These are phyloP conservation scores for Crambe crambe DNA, from an alignment of 37 sponge, comb jelly and placozoan species.

Conservation along the genomic window DNA sequence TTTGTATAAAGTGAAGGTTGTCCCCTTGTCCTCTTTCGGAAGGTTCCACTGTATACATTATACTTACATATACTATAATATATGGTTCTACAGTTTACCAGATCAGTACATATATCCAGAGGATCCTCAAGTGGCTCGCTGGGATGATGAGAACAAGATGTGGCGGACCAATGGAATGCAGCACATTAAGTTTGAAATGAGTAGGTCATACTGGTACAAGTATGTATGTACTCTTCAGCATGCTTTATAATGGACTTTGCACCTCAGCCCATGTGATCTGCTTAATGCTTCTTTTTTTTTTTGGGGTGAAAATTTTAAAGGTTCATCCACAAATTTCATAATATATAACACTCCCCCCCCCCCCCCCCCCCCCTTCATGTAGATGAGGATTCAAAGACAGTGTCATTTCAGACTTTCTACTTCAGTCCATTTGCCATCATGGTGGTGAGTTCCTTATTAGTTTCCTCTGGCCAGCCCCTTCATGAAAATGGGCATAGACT, in stretches of 20 bases:
- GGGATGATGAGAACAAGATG: conserved; percentile 65
- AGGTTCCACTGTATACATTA: not conserved
- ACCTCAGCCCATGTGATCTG: too few relatives aligned
- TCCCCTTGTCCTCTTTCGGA: too few relatives aligned
- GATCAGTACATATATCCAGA: conserved; percentile 49
- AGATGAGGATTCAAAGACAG: conserved; percentile 35
- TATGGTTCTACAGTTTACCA: conserved; percentile 39
- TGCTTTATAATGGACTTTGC: too few relatives aligned
- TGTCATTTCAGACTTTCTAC: conserved; percentile 41
- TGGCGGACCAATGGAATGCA: conserved; percentile 74
- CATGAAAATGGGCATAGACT: too few relatives aligned
- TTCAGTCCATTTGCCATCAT: conserved; percentile 68
- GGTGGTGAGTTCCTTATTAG: conserved; percentile 64
- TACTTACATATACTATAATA: not conserved
- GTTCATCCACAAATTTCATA: too few relatives aligned
- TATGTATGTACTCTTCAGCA: too few relatives aligned
- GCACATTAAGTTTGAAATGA: conserved; percentile 57
- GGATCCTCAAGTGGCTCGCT: conserved; percentile 72
- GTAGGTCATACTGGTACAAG: conserved; percentile 7
- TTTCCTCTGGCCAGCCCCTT: too few relatives aligned
- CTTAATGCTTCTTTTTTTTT: too few relatives aligned
- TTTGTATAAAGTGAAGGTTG: not conserved
- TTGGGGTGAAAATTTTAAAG: too few relatives aligned
- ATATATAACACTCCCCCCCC: too few relatives aligned
- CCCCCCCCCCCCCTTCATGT: too few relatives aligned